Evolutionary conservation across 2,797 vertebrate genomes (phyloP).

Genomic region (Adrianichthys oophorus): DNA sequence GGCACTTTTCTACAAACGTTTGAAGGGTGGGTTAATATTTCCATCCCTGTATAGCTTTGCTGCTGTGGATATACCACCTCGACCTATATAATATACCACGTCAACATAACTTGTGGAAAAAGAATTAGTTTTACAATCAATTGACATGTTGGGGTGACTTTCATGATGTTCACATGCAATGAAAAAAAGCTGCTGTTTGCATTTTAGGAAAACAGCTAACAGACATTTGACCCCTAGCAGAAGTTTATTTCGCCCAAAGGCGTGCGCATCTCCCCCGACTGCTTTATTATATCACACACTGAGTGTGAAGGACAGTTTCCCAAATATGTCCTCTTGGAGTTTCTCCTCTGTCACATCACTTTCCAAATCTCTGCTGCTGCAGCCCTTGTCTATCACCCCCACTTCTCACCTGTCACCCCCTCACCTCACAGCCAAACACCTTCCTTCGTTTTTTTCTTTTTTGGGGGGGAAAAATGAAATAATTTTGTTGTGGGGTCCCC

Average conservation of each 20-base stretch:
- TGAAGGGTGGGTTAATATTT: no score
- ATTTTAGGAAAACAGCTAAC: slow-evolving; percentile 23
- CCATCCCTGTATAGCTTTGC: no score
- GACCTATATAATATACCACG: background rate
- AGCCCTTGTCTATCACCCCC: slow-evolving; percentile 57
- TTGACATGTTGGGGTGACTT: no score
- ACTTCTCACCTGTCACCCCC: slow-evolving; percentile 69
- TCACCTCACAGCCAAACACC: slow-evolving; percentile 66
- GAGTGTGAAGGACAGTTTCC: slow-evolving; percentile 82
- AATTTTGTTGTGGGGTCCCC: slow-evolving; percentile 99
- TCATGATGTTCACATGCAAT: background rate
- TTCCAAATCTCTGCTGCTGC: slow-evolving; percentile 50
- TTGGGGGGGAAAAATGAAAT: slow-evolving; percentile 80
- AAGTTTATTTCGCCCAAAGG: slow-evolving; percentile 8
- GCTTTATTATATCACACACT: slow-evolving; percentile 81
- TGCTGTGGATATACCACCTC: no score
- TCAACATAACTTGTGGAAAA: background rate
- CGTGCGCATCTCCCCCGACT: no score
- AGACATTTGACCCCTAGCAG: slow-evolving; percentile 27
- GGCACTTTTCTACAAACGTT: no score
- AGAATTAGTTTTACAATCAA: background rate
- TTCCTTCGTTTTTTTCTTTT: slow-evolving; percentile 51
- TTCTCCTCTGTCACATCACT: slow-evolving; percentile 53
- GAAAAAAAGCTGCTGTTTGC: background rate
- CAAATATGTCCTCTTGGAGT: slow-evolving; percentile 59